Evolutionary conservation across 2,888 invertebrate genomes (phyloP).

Genomic region (Noctua janthina): DNA sequence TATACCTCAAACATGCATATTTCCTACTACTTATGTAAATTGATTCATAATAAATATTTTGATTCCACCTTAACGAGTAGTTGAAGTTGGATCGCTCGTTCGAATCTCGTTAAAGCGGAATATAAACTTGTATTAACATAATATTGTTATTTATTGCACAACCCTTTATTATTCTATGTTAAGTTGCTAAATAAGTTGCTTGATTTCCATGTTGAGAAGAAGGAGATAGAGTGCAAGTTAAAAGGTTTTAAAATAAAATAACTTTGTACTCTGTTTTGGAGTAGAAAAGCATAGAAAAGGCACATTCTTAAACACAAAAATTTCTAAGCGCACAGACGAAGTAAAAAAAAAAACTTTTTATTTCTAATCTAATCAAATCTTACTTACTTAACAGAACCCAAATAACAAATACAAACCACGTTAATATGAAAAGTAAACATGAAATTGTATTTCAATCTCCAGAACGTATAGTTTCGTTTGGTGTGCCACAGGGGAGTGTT

Average conservation of each 20-base stretch:
- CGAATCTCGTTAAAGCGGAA: slow-evolving; percentile 84
- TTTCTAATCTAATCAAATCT: too few species aligned
- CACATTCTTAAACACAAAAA: too few species aligned
- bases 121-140: slow-evolving; percentile 84
- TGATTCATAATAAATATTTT: slow-evolving; percentile 89
- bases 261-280: too few species aligned
- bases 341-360: too few species aligned
- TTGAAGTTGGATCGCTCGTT: slow-evolving; percentile 81
- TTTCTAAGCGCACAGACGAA: not conserved
- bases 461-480: too few species aligned
- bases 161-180: slow-evolving; percentile 76
- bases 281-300: not conserved
- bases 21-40: slow-evolving; percentile 86
- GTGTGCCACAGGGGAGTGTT: too few species aligned
- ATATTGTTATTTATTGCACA: slow-evolving; percentile 85
- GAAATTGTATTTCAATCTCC: too few species aligned
- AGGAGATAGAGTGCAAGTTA: slow-evolving; percentile 26
- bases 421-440: too few species aligned
- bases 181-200: slow-evolving; percentile 68
- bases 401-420: too few species aligned
- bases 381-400: too few species aligned
- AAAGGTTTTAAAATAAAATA: not conserved
- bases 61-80: slow-evolving; percentile 87
- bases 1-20: slow-evolving; percentile 79
- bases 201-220: slow-evolving; percentile 58